phyloP scores from a whole-genome alignment of 1,140 invertebrate genomes.

The Calephelis nemesis region DNA sequence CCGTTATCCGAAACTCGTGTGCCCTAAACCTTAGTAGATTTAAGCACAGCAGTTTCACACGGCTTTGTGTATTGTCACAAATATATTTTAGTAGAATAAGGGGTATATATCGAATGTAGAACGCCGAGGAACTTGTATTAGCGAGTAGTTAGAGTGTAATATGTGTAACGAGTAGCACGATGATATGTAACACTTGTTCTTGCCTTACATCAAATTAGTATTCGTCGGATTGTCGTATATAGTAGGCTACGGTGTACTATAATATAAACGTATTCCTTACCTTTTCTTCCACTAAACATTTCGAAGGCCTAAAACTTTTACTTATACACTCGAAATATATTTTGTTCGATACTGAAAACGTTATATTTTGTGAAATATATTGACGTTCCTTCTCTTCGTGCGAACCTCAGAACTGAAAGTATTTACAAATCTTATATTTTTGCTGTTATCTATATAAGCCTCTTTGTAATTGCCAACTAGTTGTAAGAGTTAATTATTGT shows the following conservation, averaged over 20 bases:
- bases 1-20: background rate
- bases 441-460: conserved; percentile 11
- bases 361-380: conserved; percentile 15
- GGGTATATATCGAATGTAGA: conserved; percentile 20
- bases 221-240: conserved; percentile 19
- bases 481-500: conserved; percentile 28
- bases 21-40: background rate
- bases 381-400: conserved; percentile 16
- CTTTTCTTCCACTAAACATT: conserved; percentile 24
- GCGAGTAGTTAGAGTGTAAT: conserved; percentile 22
- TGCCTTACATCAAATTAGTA: conserved; percentile 32
- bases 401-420: conserved; percentile 18
- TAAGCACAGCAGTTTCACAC: conserved; percentile 2
- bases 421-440: conserved; percentile 18
- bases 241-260: background rate
- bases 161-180: conserved; percentile 26
- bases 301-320: conserved; percentile 26
- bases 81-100: conserved; percentile 11
- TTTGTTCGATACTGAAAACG: background rate
- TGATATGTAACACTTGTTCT: conserved; percentile 27
- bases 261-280: conserved; percentile 10
- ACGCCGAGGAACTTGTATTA: conserved; percentile 16
- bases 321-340: conserved; percentile 16
- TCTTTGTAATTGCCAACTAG: conserved; percentile 31
- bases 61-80: conserved; percentile 20